phyloP scores from a whole-genome alignment of 2,888 invertebrate genomes.

The Cerastoderma edule region DNA sequence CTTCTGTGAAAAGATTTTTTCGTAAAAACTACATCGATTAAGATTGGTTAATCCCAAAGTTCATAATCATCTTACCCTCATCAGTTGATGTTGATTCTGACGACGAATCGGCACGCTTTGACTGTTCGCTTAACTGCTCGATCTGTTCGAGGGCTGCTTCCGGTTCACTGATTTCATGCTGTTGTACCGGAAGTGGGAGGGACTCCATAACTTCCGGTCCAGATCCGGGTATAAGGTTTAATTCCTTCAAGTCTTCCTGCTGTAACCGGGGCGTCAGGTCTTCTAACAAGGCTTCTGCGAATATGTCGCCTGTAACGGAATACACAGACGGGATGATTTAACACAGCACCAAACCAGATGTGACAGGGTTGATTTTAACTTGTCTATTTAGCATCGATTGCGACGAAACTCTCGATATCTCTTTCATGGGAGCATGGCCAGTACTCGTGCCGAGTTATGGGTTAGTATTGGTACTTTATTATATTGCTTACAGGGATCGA shows the following conservation, averaged over 20 bases:
- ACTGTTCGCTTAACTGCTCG: neutral
- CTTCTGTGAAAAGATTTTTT: too few relatives aligned
- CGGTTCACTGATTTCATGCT: neutral
- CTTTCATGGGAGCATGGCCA: neutral
- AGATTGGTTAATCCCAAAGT: too few relatives aligned
- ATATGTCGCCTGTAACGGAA: constrained; percentile 59
- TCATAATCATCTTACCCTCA: constrained; percentile 3
- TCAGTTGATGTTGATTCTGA: constrained; percentile 4
- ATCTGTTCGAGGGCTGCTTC: neutral
- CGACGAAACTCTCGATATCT: neutral
- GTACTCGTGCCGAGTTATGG: neutral
- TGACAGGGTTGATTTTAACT: neutral
- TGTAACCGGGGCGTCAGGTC: constrained; percentile 52
- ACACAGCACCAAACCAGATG: neutral
- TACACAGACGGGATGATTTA: neutral
- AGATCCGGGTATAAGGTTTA: neutral
- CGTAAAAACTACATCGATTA: too few relatives aligned
- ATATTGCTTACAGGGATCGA: neutral
- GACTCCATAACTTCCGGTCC: neutral
- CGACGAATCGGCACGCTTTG: neutral
- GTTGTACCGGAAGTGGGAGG: neutral
- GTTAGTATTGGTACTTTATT: neutral
- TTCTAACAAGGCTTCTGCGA: constrained; percentile 63
- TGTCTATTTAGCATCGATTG: neutral
- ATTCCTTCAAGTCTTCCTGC: constrained; percentile 23